Percentiles rank a stretch among this genome's conserved stretches.
Evolutionary conservation across 2,797 vertebrate genomes (phyloP).

Genomic region (Bradypodion ventrale): DNA sequence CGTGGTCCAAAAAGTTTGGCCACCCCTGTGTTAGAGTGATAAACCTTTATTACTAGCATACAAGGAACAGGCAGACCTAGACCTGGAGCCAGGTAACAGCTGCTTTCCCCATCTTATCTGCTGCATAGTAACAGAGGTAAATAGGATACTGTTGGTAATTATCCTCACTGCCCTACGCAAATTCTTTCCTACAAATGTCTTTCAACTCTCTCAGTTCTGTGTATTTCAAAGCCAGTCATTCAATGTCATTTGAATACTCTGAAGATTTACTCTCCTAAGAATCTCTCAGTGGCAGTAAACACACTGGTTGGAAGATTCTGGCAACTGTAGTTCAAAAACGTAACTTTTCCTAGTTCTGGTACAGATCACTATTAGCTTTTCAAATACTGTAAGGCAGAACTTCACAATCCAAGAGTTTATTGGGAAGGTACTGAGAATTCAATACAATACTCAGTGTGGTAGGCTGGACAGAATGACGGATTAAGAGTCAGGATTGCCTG

Average conservation of each 20-base stretch:
- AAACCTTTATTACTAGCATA: slow-evolving; percentile 43
- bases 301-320: no score
- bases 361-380: slow-evolving; percentile 8
- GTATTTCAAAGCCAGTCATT: slow-evolving; percentile 58
- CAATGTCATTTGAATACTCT: slow-evolving; percentile 68
- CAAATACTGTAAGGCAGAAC: background rate
- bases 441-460: no score
- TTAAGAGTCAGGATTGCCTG: no score
- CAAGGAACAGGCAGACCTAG: slow-evolving; percentile 67
- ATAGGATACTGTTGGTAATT: slow-evolving; percentile 45
- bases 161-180: background rate
- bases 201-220: slow-evolving; percentile 43
- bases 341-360: background rate
- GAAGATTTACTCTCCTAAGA: slow-evolving; percentile 43
- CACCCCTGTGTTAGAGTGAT: no score
- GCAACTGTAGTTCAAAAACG: no score
- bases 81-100: slow-evolving; percentile 76
- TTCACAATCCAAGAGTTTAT: background rate
- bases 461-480: no score
- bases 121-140: slow-evolving; percentile 53
- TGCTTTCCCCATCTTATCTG: slow-evolving; percentile 63
- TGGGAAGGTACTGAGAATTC: background rate
- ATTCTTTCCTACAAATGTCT: slow-evolving; percentile 23
- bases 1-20: no score
- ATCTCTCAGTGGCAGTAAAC: slow-evolving; percentile 15